phyloP scores from a whole-genome alignment of 2,888 invertebrate species.

The Papilio protenor region DNA sequence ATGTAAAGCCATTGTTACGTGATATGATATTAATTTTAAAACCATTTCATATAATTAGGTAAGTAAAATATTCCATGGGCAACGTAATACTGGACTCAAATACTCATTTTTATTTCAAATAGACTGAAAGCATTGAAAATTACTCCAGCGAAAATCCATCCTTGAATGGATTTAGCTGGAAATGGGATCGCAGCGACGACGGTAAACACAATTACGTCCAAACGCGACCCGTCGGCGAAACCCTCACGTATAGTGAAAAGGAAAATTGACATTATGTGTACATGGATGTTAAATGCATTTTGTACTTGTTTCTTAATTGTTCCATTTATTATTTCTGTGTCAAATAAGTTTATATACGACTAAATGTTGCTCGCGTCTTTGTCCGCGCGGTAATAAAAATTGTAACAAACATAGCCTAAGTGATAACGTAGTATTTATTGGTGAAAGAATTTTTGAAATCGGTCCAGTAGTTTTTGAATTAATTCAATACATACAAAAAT shows the following conservation, averaged over 20 bases:
- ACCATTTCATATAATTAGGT: too few relatives aligned
- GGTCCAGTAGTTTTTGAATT: too few relatives aligned
- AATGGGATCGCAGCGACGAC: conserved; percentile 2
- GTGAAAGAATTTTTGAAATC: too few relatives aligned
- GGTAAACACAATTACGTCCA: conserved; percentile 22
- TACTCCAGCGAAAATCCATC: conserved; percentile 9
- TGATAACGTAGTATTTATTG: too few relatives aligned
- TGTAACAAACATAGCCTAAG: too few relatives aligned
- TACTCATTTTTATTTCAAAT: neutral
- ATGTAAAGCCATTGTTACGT: too few relatives aligned
- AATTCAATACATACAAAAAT: too few relatives aligned
- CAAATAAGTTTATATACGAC: neutral
- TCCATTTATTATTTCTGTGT: neutral
- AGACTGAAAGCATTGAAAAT: conserved; percentile 12
- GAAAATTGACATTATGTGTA: neutral
- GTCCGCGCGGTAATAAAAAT: too few relatives aligned
- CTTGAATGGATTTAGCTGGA: conserved; percentile 22
- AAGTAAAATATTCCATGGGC: neutral
- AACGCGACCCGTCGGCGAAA: conserved; percentile 15
- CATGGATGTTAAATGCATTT: neutral
- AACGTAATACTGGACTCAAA: neutral
- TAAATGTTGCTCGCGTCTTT: too few relatives aligned
- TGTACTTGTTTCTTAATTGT: neutral
- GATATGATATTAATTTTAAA: too few relatives aligned
- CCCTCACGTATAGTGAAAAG: neutral